Percentiles rank a stretch among this genome's conserved stretches.
These are phyloP conservation scores for Parapristionchus giblindavisi DNA, from an alignment of 2,888 invertebrate genomes.

Conservation along the genomic window DNA sequence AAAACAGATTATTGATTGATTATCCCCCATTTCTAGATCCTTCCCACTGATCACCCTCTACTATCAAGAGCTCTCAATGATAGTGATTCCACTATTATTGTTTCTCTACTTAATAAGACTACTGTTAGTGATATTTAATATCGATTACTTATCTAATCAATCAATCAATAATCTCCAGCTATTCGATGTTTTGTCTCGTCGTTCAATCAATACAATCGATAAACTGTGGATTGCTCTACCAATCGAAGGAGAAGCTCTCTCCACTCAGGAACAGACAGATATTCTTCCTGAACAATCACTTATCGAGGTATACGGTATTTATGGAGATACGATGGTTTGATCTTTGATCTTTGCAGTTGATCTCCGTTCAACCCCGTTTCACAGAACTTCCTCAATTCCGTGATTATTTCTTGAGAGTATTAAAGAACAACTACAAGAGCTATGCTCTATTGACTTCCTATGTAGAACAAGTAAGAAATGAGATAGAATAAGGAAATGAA, in stretches of 20 bases:
- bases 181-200: conserved; percentile 42
- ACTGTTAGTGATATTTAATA: conserved; percentile 2
- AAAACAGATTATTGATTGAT: background rate
- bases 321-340: background rate
- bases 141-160: background rate
- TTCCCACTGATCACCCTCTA: conserved; percentile 56
- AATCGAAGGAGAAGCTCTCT: conserved; percentile 40
- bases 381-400: conserved; percentile 62
- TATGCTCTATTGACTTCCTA: conserved; percentile 66
- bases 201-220: conserved; percentile 46
- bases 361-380: conserved; percentile 51
- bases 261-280: conserved; percentile 23
- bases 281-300: conserved; percentile 18
- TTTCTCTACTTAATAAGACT: conserved; percentile 54
- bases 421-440: conserved; percentile 66
- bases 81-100: conserved; percentile 58
- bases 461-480: conserved; percentile 59
- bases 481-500: background rate
- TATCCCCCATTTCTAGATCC: conserved; percentile 26
- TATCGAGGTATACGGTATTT: conserved; percentile 23
- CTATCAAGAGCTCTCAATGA: conserved; percentile 57
- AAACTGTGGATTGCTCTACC: conserved; percentile 60
- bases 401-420: conserved; percentile 65
- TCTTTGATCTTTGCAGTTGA: conserved; percentile 36
- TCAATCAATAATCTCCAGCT: conserved; percentile 38